These are phyloP conservation scores for Himalopsyche anomala DNA, from an alignment of 2,888 invertebrate species.

Conservation along the genomic window DNA sequence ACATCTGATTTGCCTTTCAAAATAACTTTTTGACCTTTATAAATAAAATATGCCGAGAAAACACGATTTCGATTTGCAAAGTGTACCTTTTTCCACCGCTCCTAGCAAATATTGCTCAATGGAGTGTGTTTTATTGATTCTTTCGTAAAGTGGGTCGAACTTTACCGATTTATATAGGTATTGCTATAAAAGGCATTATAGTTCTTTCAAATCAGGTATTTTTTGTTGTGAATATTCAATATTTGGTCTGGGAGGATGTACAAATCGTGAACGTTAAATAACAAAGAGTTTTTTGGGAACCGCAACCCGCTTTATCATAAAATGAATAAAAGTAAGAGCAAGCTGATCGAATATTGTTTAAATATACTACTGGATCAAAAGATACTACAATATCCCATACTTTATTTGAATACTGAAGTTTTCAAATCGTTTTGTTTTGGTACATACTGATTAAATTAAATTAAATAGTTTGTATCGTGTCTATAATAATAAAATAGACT, in stretches of 20 bases:
- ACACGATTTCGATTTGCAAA: conserved; percentile 26
- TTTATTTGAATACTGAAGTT: no score
- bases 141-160: conserved; percentile 8
- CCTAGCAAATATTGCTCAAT: conserved; percentile 16
- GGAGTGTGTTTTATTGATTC: conserved; percentile 21
- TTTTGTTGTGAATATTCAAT: conserved; percentile 10
- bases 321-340: no score
- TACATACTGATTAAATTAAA: no score
- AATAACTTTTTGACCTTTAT: conserved; percentile 30
- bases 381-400: no score
- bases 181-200: conserved; percentile 1
- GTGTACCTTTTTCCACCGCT: conserved; percentile 11
- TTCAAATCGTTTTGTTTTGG: no score
- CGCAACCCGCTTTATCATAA: no score
- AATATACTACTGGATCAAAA: no score
- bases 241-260: neutral
- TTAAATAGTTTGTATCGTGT: no score
- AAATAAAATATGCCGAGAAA: conserved; percentile 24
- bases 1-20: conserved; percentile 14
- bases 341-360: no score
- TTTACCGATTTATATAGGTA: conserved; percentile 21
- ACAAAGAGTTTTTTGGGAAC: no score
- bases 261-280: no score
- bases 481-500: no score
- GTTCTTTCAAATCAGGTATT: conserved; percentile 13